Base-by-base conservation (phyloP, 2,888 invertebrate genomes). In the Harmothoe impar region DNA sequence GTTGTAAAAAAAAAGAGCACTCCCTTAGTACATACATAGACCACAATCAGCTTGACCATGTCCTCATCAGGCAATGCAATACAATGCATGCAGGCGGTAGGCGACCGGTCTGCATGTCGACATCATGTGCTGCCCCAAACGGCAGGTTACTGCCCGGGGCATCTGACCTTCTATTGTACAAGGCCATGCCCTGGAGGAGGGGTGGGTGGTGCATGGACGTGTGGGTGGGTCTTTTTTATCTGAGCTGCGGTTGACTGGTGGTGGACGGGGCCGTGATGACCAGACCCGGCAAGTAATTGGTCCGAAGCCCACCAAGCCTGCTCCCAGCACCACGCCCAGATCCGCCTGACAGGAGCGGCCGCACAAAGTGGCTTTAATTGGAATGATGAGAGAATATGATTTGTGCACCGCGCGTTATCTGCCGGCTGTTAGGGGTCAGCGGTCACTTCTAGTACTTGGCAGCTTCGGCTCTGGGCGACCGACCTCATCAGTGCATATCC, bases 301-400 rank as follows among this genome's bases (percentile, higher is more conserved):
- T 72, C 29, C 7, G 72, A 72, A 72, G 72, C 72, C 31, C 15
- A 15, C 29, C 72, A 72, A 62, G 29, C 29, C 72, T 72, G 72
- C 72, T 15, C 72, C 17, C 72, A 7, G 15, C 62, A 62, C 72
- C 72, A 15, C 72, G 15, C 72, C 72, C 31, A 17, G 68, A 68
- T 68, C 20, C 7, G n/a, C 68, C 15, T 15, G 68, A 68, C 68
- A 68, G n/a, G 68, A n/a, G 12, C 68, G 68, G 68, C 68, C 68
- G 68, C 20, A 12, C 68, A 72, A 25, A 72, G 72, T 29, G 72
- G 72, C 29, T 72, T 25, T 29, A 72, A 72, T 25, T 72, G 72
- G 72, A 72, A 72, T 81, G 81, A 81, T 81, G 81, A 81, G 81
- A 81, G 81, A 81, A 81, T 81, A 81, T 81, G 81, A 43, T 81